Conservation (phyloP, 2,888 invertebrate genomes). For the Tanypteryx hageni region DNA sequence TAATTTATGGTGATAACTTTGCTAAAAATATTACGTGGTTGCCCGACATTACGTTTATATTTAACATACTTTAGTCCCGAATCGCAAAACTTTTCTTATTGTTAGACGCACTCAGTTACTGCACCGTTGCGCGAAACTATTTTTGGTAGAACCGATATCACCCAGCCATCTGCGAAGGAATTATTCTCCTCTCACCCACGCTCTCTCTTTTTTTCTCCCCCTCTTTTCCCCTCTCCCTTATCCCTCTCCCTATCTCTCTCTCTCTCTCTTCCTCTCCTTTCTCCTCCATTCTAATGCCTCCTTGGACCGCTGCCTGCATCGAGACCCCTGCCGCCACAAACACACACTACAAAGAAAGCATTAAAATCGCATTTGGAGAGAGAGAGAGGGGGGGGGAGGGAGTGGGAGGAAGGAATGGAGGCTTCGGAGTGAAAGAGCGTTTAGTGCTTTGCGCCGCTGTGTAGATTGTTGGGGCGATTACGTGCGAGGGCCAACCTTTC, state of each 20-base stretch:
- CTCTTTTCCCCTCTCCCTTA: neutral
- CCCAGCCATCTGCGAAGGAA: neutral
- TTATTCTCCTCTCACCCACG: neutral
- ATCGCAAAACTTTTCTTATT: neutral
- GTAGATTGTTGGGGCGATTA: constrained; percentile 10
- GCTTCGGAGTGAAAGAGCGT: neutral
- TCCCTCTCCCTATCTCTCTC: neutral
- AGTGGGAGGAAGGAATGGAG: neutral
- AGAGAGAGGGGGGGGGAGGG: neutral
- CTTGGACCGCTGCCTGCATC: neutral
- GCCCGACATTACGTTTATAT: no score
- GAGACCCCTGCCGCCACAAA: neutral
- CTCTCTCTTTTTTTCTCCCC: neutral
- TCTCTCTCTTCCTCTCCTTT: no score
- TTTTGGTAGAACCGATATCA: neutral
- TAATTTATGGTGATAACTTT: no score
- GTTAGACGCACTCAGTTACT: neutral
- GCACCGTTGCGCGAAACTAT: neutral
- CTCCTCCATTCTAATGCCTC: neutral
- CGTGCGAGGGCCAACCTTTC: neutral
- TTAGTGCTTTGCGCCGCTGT: neutral
- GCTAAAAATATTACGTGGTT: no score
- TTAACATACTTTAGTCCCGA: no score
- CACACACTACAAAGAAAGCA: constrained; percentile 7
- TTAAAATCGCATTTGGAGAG: constrained; percentile 32